Conservation (phyloP, 1,140 invertebrate species). For the Drosophila setifemur region DNA sequence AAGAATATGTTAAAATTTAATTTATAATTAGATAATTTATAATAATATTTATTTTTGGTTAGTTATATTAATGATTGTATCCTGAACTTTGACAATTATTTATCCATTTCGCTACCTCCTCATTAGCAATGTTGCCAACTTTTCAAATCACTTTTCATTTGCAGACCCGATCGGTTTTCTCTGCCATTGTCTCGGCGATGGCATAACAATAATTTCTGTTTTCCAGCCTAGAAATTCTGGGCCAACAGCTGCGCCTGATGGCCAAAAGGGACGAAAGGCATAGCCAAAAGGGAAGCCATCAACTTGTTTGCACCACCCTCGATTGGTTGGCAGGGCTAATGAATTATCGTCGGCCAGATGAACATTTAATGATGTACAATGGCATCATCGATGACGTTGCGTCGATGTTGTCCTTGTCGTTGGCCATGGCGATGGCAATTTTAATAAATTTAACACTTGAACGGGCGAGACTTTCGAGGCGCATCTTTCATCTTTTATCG, state of each 20-base stretch:
- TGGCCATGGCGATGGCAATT: constrained; percentile 57
- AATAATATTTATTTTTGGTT: too few relatives aligned
- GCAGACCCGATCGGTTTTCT: neutral
- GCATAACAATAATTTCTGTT: constrained; percentile 47
- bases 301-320: constrained; percentile 21
- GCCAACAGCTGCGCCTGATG: constrained; percentile 66
- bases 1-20: neutral
- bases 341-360: constrained; percentile 75
- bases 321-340: constrained; percentile 29
- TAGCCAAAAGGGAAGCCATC: constrained; percentile 13
- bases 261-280: constrained; percentile 16
- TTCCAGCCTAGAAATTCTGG: constrained; percentile 15
- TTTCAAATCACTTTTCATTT: neutral
- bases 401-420: neutral
- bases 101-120: neutral
- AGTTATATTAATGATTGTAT: too few relatives aligned
- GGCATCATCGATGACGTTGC: constrained; percentile 52
- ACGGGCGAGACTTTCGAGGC: constrained; percentile 50
- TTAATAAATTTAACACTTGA: constrained; percentile 79
- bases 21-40: too few relatives aligned
- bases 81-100: neutral
- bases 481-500: constrained; percentile 78
- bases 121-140: constrained; percentile 8
- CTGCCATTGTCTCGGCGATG: constrained; percentile 35
- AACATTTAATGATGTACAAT: constrained; percentile 77